Conservation (phyloP, 2,797 vertebrate species). For the Pangasius djambal region DNA sequence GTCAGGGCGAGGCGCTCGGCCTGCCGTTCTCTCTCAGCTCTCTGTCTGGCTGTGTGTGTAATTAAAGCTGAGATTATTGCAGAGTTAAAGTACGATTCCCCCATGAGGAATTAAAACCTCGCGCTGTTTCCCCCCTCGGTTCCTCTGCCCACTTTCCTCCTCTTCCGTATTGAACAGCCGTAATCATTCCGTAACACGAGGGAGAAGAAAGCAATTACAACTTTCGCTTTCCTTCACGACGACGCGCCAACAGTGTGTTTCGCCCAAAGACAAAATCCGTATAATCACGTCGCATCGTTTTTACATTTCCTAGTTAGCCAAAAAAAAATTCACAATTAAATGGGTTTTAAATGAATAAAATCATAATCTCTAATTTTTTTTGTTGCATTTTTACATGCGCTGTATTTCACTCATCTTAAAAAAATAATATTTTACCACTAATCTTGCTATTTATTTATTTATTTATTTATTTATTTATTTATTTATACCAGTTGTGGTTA, state of each 20-base stretch:
- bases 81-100: constrained; percentile 60
- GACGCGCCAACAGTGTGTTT: neutral
- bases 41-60: constrained; percentile 60
- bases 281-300: too few relatives aligned
- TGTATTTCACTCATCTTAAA: neutral
- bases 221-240: neutral
- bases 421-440: too few relatives aligned
- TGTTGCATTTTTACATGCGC: neutral
- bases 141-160: neutral
- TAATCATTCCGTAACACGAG: constrained; percentile 41
- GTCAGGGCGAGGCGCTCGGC: neutral
- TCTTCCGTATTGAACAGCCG: neutral
- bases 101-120: constrained; percentile 56
- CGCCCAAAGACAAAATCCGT: neutral
- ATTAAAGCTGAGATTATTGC: constrained; percentile 75
- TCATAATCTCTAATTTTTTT: neutral
- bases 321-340: neutral
- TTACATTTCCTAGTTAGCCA: neutral
- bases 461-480: neutral
- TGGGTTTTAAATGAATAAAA: too few relatives aligned
- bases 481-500: neutral
- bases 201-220: constrained; percentile 76
- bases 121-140: constrained; percentile 32
- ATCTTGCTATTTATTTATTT: neutral
- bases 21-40: constrained; percentile 29